phyloP scores from a whole-genome alignment of 2,797 vertebrate genomes.

The Anguilla marmorata region DNA sequence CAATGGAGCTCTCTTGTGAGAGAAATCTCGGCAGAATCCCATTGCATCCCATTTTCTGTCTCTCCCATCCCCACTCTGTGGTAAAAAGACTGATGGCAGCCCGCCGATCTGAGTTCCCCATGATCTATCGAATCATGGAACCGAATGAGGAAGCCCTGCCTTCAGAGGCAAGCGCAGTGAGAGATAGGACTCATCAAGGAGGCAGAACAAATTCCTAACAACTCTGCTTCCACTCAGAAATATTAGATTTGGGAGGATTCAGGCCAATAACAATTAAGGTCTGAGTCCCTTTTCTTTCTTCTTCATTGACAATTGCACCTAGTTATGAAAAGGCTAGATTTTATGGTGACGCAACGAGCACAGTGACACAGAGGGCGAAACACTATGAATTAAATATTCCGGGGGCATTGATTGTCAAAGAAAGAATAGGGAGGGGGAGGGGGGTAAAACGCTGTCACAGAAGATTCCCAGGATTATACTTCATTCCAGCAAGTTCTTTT shows the following conservation, averaged over 20 bases:
- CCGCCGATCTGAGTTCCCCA: background rate
- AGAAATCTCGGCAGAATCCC: background rate
- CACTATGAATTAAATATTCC: background rate
- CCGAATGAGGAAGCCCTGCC: background rate
- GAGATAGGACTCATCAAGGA: background rate
- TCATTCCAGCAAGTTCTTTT: slow-evolving; percentile 29
- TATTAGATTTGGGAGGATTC: background rate
- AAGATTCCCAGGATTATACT: slow-evolving; percentile 29
- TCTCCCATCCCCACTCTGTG: background rate
- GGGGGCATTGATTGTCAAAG: background rate
- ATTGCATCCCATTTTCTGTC: slow-evolving; percentile 8
- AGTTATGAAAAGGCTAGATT: background rate
- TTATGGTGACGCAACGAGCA: background rate
- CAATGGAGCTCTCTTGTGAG: background rate
- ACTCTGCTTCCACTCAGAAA: background rate
- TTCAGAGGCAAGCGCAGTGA: background rate
- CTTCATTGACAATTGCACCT: background rate
- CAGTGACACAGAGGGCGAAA: background rate
- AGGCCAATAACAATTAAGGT: background rate
- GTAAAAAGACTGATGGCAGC: slow-evolving; percentile 1
- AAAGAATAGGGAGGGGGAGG: background rate
- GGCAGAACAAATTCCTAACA: background rate
- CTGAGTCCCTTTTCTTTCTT: background rate
- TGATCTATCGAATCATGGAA: background rate
- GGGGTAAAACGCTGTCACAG: slow-evolving; percentile 26